Evolutionary conservation across 2,888 invertebrate genomes (phyloP), one percentile per base, ranked within the genome.

Genomic region (Hirtodrosophila histrioides): DNA sequence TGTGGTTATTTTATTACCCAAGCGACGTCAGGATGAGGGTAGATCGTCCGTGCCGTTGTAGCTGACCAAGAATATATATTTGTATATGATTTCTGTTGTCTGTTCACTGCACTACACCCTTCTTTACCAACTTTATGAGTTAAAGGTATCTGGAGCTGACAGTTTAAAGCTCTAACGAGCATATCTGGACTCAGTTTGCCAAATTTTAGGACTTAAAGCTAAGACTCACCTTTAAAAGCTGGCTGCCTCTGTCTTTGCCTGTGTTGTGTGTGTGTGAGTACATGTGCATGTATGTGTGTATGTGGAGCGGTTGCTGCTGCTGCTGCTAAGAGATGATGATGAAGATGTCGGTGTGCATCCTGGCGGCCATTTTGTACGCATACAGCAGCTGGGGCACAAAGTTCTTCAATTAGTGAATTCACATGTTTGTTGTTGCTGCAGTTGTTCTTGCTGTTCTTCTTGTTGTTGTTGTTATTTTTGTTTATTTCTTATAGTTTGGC

Each of bases 351-450:
- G n/a, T 62, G 75, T 72, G 69, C 80, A 80, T 82, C 81, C 81
- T 82, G 86, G 80, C 86, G 86, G 83, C 81, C 81, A 82, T 85
- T 72, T 85, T 82, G 75, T 75, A 67, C 62, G 51, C 54, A 60
- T 63, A 45, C 48, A 75, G 75, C 70, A 67, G 75, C 70, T 75
- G 75, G 40, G 67, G 64, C 69, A 54, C 58, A 61, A 58, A 57
- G 41, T 62, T 73, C 70, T 53, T 40, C 49, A 39, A 50, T 61
- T 67, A 49, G 50, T 43, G 11, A 46, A 58, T 58, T 82, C 72
- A 77, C 85, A 82, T 82, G 35, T 69, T 85, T 56, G 41, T 45
- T 45, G 29, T n/a, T 51, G 37, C 24, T 33, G 10, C 39, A 49
- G 43, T 40, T 57, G 27, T 45, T 56, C 40, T 55, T 37, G 54